Base-by-base conservation (phyloP, 2,797 vertebrate genomes). In the Phalanger gymnotis region DNA sequence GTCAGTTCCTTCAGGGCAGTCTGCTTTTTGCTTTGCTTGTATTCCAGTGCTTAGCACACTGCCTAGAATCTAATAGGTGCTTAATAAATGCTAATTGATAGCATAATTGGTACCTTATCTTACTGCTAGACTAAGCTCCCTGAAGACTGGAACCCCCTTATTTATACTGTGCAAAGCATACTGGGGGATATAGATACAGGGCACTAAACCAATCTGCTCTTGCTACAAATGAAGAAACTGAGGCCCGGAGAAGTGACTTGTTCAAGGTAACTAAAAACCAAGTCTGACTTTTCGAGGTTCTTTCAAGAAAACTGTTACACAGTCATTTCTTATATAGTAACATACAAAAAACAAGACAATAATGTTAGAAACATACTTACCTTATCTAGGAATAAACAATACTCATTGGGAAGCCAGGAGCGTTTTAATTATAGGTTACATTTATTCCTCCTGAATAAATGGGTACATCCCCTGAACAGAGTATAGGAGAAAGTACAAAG, bases 151-250 rank as follows among this genome's bases (percentile, higher is more conserved):
- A 81, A 25, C 40, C 7, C n/a, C 7, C 5, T 81, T 81, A 47
- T 47, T 81, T 81, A 81, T 81, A 81, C 19, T 81, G 2, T 47
- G 19, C 14, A 73, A 73, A 40, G n/a, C 66, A 40, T 19, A 73
- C 61, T 14, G 12, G 61, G 5, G n/a, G 5, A 73, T 73, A 40
- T 19, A 40, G 1, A n/a, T 19, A 73, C 19, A 40, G 61, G 61
- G 11, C 4, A 19, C 34, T n/a, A 40, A 73, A 73, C 14, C 61
- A n/a, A 19, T 73, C 61, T 73, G 14, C 16, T 94, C 22, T 56
- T 53, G 25, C 81, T 94, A 92, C 16, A 93, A 90, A 54, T 90
- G 92, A 81, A 25, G 11, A 92, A 93, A 52, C 51, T 66, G 51
- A 93, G 91, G 19, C 16, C 13, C 2, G 73, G 53, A 6, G 27